Conservation (phyloP, 2,888 invertebrate genomes). For the Erebia ligea region DNA sequence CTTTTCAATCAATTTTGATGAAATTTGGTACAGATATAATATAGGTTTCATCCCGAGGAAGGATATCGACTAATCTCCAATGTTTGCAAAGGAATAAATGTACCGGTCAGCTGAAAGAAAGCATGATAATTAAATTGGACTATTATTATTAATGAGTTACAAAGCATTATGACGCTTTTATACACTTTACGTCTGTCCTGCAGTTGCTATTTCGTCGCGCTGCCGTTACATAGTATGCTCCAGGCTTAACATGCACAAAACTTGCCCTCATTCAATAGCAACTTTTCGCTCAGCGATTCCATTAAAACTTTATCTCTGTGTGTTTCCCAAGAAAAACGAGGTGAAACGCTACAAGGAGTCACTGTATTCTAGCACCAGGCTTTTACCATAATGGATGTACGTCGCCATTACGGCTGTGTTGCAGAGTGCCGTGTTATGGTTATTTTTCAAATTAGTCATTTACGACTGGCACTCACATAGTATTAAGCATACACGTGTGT, state of each 20-base stretch:
- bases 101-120: too few relatives aligned
- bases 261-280: constrained; percentile 3
- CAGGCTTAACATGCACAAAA: not conserved
- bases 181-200: too few relatives aligned
- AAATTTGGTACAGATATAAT: too few relatives aligned
- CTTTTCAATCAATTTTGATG: too few relatives aligned
- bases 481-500: not conserved
- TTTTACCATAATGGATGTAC: constrained; percentile 45
- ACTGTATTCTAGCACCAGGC: constrained; percentile 42
- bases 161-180: too few relatives aligned
- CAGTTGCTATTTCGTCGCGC: too few relatives aligned
- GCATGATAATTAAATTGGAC: too few relatives aligned
- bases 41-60: too few relatives aligned
- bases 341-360: constrained; percentile 43
- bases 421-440: constrained; percentile 20
- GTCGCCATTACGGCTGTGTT: constrained; percentile 36
- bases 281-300: constrained; percentile 23
- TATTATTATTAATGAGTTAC: too few relatives aligned
- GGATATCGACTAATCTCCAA: too few relatives aligned
- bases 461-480: not conserved
- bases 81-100: too few relatives aligned
- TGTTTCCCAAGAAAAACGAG: constrained; percentile 42
- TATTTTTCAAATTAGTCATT: constrained; percentile 35
- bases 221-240: too few relatives aligned
- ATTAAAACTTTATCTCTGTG: constrained; percentile 40